Evolutionary conservation across 92 coral and sea anemone genomes (phyloP).

Genomic region (Epizoanthus illoricatus): DNA sequence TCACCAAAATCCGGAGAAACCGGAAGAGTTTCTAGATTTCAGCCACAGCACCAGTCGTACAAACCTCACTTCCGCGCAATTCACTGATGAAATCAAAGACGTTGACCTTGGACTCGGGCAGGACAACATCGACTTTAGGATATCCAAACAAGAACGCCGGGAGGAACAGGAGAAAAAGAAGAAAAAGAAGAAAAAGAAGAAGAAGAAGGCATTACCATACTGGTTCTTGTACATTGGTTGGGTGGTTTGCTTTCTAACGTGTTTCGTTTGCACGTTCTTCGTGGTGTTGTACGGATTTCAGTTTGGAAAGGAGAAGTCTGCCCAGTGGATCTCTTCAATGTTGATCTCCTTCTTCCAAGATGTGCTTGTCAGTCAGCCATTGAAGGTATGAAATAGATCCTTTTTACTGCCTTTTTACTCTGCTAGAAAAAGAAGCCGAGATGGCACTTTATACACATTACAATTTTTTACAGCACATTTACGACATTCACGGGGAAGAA

Average conservation of each 20-base stretch:
- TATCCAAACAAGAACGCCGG: slow-evolving; percentile 78
- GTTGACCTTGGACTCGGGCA: slow-evolving; percentile 68
- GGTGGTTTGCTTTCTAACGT: slow-evolving; percentile 75
- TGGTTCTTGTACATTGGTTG: slow-evolving; percentile 91
- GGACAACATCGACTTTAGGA: slow-evolving; percentile 75
- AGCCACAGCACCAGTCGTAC: slow-evolving; percentile 59
- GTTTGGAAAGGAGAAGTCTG: slow-evolving; percentile 90
- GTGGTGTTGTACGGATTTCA: slow-evolving; percentile 91
- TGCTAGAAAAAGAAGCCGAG: no score
- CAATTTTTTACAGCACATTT: no score
- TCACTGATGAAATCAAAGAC: slow-evolving; percentile 38
- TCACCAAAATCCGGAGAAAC: slow-evolving; percentile 67
- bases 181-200: slow-evolving; percentile 78
- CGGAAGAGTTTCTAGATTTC: slow-evolving; percentile 71
- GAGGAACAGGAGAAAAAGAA: slow-evolving; percentile 73
- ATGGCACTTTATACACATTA: no score
- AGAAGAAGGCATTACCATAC: slow-evolving; percentile 81
- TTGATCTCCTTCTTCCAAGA: slow-evolving; percentile 89
- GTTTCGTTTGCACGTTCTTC: slow-evolving; percentile 79
- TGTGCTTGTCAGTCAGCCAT: slow-evolving; percentile 87
- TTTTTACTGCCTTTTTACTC: no score
- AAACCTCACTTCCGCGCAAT: slow-evolving; percentile 47
- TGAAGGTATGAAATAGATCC: slow-evolving; percentile 48
- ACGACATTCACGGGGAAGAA: no score
- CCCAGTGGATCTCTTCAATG: slow-evolving; percentile 94